Evolutionary conservation across 2,113 vertebrate species (phyloP).

Genomic region (Gnathonemus longibarbis): DNA sequence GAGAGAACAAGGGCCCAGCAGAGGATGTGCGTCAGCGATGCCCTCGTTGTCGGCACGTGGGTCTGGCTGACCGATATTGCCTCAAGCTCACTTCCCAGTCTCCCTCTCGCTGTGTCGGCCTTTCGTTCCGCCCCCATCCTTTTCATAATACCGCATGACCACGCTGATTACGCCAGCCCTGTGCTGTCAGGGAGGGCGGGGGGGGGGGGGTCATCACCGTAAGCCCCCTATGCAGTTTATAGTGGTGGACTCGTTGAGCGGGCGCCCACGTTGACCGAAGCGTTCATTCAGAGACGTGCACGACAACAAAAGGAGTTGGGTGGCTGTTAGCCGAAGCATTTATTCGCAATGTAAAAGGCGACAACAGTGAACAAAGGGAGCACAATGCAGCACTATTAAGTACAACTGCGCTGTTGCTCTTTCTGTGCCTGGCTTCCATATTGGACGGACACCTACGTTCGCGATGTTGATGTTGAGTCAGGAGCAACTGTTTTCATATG

Average conservation of each 20-base stretch:
- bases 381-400: neutral
- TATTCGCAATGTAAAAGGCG: neutral
- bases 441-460: neutral
- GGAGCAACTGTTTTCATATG: neutral
- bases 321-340: neutral
- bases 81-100: neutral
- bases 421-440: neutral
- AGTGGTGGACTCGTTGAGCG: neutral
- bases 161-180: neutral
- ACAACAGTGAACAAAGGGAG: neutral
- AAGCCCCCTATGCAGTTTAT: neutral
- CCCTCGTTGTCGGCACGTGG: neutral
- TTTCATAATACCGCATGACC: neutral
- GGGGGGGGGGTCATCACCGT: neutral
- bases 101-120: neutral
- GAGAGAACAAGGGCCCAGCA: neutral
- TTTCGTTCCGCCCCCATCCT: neutral
- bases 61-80: neutral
- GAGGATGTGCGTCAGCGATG: neutral
- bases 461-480: neutral
- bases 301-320: neutral
- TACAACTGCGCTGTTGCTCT: neutral
- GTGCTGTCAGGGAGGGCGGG: neutral
- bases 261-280: neutral
- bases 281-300: neutral